Base-by-base conservation (phyloP, 2,888 invertebrate species). In the Lottia gigantea region DNA sequence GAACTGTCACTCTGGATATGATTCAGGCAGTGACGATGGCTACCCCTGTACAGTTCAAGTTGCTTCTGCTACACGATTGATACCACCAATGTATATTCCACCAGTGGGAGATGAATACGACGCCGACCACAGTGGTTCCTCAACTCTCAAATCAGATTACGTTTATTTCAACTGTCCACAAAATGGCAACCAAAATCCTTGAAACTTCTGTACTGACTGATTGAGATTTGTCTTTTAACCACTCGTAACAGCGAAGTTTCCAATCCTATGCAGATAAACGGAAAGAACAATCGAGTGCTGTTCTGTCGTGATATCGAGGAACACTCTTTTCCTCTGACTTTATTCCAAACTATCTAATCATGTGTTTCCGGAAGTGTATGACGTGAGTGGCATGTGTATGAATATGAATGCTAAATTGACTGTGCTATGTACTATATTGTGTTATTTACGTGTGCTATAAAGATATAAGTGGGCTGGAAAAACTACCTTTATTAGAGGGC, bases 81-180 rank as follows among this genome's bases (percentile, higher is more conserved):
- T 69, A n/a, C 45, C 65, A 23, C 65, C 46, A 15, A 46, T 69
- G n/a, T 46, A 64, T n/a, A 61, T 64, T 26, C 65, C 64, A 6
- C 49, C 65, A 23, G 49, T 69, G 15, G 68, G 26, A 1, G 74
- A 74, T 19, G 74, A 74, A 12, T 74, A 74, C 61, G 74, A 74
- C 62, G 74, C 71, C 3, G 74, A 74, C 69, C 45, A 74, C 65
- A 71, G 70, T 46, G 74, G 70, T 14, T 70, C 70, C 47, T 70
- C 71, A 26, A 74, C 71, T 26, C 67, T 67, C 31, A 71, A 71
- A 25, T 74, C 74, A 46, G 74, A 74, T 68, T 74, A 74, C 25
- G 74, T 74, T 19, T 74, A 74, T 46, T 74, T 74, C 64, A 74
- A 74, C 61, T 67, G 69, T n/a, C 74, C 74, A 3, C 70, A 71